Base-by-base conservation (phyloP, 2,113 vertebrate genomes). In the Trichomycterus rosablanca region DNA sequence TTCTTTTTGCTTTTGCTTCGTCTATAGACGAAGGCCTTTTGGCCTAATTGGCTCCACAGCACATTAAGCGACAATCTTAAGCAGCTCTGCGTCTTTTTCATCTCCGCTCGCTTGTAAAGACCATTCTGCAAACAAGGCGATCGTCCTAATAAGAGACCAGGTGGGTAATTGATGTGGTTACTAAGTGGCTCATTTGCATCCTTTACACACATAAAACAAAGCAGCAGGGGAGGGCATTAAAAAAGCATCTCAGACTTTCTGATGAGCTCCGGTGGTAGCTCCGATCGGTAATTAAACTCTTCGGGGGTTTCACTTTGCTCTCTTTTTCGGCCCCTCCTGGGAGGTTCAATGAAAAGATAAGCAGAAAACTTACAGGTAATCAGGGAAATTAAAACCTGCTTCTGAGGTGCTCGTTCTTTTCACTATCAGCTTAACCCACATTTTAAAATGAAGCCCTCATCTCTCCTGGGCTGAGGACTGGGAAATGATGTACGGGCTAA, bases 111-210 rank as follows among this genome's bases (percentile, higher is more conserved):
- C 84, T 87, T 83, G 86, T 89, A 91, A 91, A 87, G 75, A 89
- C 83, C 82, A 81, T 87, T 88, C 55, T 89, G 85, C 87, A 88
- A 90, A 91, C 88, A 90, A 90, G 87, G 89, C 88, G 89, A 88
- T 89, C 85, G 87, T 58, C 74, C 87, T 90, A 92, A 92, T 92
- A 90, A 89, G 89, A 88, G 85, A 86, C 87, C 84, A 89, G 91
- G 85, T 88, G 87, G 88, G 88, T 91, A 92, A 92, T 91, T 92
- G 91, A 90, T 89, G 87, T 89, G 89, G 87, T 90, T 92, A 90
- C 88, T 89, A 90, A 90, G 84, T 84, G 87, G 87, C 89, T 89
- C 86, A 92, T 92, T 92, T 92, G 91, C 90, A 92, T 90, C 90
- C 58, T 91, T 91, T 89, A 91, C 89, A 89, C 90, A 86, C 63